Percentiles rank a stretch among this genome's conserved stretches.
Evolutionary conservation across 1,140 invertebrate species (phyloP).

Genomic region (Sesamia nonagrioides): DNA sequence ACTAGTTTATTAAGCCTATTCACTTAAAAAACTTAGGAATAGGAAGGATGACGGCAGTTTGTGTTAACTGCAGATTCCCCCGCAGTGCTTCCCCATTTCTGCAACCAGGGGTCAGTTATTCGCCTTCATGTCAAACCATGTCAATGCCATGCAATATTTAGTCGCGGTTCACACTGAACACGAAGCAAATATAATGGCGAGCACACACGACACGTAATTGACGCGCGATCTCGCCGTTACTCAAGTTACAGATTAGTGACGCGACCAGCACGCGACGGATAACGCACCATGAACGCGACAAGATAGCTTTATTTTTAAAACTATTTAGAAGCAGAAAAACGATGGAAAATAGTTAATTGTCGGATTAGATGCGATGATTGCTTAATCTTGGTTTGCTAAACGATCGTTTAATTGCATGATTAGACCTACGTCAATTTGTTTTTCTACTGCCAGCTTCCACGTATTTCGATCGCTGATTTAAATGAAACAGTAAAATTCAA

Average conservation of each 20-base stretch:
- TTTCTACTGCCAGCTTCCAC: background rate
- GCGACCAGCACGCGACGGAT: slow-evolving; percentile 70
- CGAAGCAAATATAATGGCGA: slow-evolving; percentile 56
- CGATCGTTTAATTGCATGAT: slow-evolving; percentile 29
- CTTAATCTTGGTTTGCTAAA: slow-evolving; percentile 43
- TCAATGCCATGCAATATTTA: slow-evolving; percentile 53
- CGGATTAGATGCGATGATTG: slow-evolving; percentile 42
- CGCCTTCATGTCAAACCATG: slow-evolving; percentile 52
- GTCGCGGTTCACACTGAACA: slow-evolving; percentile 26
- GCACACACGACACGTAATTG: slow-evolving; percentile 57
- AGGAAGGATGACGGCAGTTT: too few relatives aligned
- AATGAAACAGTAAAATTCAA: background rate
- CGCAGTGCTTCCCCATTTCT: background rate
- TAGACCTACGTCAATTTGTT: slow-evolving; percentile 8
- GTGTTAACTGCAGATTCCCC: background rate
- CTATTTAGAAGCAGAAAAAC: slow-evolving; percentile 33
- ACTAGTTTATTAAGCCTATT: too few relatives aligned
- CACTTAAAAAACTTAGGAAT: too few relatives aligned
- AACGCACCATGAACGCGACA: slow-evolving; percentile 47
- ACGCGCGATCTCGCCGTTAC: slow-evolving; percentile 60
- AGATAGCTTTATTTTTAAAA: slow-evolving; percentile 12
- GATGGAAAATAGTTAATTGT: slow-evolving; percentile 38
- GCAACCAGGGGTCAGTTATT: slow-evolving; percentile 21
- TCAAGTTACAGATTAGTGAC: slow-evolving; percentile 71
- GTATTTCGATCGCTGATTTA: slow-evolving; percentile 1